phyloP scores from a whole-genome alignment of 1,140 invertebrate species.

The Pseudomyrmex dendroicus region DNA sequence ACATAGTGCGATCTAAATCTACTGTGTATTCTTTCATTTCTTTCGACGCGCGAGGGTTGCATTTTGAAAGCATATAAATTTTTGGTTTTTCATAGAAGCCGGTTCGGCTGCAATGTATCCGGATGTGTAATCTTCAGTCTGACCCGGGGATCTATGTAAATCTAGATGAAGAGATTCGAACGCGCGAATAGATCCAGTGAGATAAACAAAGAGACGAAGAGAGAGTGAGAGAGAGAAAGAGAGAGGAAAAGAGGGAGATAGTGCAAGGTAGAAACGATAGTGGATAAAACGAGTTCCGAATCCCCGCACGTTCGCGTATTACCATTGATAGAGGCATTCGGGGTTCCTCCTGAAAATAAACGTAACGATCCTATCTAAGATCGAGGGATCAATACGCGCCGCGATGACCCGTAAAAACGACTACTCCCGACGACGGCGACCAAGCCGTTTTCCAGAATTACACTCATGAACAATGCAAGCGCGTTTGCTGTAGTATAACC shows the following conservation, averaged over 20 bases:
- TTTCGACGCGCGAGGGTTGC: not conserved
- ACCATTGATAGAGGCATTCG: slow-evolving; percentile 67
- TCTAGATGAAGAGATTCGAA: slow-evolving; percentile 42
- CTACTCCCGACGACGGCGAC: not conserved
- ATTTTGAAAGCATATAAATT: slow-evolving; percentile 40
- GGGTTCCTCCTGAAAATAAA: slow-evolving; percentile 65
- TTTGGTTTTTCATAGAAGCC: slow-evolving; percentile 4
- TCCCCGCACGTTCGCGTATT: slow-evolving; percentile 71
- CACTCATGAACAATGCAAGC: slow-evolving; percentile 55
- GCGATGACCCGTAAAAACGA: slow-evolving; percentile 65
- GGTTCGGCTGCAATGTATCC: slow-evolving; percentile 31
- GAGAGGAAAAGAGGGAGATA: not conserved
- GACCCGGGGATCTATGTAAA: slow-evolving; percentile 67
- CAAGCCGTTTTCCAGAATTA: slow-evolving; percentile 60
- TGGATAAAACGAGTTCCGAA: slow-evolving; percentile 68
- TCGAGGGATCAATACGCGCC: slow-evolving; percentile 66
- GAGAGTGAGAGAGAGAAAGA: not conserved
- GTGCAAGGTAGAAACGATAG: slow-evolving; percentile 15
- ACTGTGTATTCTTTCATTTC: not conserved
- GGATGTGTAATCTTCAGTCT: slow-evolving; percentile 69
- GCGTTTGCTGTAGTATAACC: not conserved
- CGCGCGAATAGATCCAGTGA: slow-evolving; percentile 17
- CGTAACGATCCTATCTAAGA: slow-evolving; percentile 70
- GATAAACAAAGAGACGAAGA: slow-evolving; percentile 34
- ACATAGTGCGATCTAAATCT: no score